Evolutionary conservation across 2,888 invertebrate species (phyloP).

Genomic region (Steinernema carpocapsae): DNA sequence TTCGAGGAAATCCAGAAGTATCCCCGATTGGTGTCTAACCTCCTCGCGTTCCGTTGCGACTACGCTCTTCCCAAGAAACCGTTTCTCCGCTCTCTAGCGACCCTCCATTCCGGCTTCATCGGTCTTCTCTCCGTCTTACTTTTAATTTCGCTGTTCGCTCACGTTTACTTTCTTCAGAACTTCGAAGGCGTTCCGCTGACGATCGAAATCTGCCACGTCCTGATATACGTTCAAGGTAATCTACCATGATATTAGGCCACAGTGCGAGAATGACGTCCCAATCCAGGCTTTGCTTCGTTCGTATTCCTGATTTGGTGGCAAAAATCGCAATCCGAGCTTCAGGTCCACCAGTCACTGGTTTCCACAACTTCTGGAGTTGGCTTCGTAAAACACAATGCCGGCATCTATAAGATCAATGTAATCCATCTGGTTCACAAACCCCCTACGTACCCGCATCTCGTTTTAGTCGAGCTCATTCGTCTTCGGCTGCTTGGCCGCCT

Average conservation of each 20-base stretch:
- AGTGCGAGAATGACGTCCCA: background rate
- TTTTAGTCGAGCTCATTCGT: constrained; percentile 1
- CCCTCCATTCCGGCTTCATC: background rate
- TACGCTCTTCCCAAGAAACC: background rate
- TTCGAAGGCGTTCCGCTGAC: background rate
- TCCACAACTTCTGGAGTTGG: constrained; percentile 12
- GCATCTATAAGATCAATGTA: background rate
- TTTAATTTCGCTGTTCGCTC: background rate
- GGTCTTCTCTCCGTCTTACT: background rate
- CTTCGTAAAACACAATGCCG: background rate
- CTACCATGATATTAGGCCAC: background rate
- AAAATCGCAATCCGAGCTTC: background rate
- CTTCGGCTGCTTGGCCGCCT: background rate
- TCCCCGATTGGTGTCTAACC: background rate
- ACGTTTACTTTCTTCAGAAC: background rate
- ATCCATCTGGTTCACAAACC: background rate
- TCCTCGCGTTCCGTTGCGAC: constrained; percentile 11
- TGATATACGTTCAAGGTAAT: background rate
- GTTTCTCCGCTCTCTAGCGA: background rate
- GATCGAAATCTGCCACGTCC: background rate
- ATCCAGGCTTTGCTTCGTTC: background rate
- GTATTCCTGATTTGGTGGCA: constrained; percentile 15
- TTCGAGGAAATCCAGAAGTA: background rate
- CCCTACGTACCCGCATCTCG: background rate
- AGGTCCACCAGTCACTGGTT: background rate